These are phyloP conservation scores for Lagocephalus sceleratus DNA, from an alignment of 2,797 vertebrate species.

Conservation along the genomic window DNA sequence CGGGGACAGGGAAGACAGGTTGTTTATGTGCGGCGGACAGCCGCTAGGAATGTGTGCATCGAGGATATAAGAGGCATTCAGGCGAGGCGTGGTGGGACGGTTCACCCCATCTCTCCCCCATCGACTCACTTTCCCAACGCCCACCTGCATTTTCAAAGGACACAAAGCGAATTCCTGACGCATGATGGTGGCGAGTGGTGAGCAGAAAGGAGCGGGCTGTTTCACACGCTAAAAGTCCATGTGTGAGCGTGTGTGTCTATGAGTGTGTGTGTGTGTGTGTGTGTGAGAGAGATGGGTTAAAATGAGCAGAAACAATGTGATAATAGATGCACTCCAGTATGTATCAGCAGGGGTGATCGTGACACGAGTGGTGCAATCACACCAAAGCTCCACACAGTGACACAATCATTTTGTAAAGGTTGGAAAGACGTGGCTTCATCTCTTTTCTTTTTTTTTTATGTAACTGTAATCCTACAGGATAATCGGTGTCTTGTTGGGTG, in stretches of 20 bases:
- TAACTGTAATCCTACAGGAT: neutral
- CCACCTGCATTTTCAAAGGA: slow-evolving; percentile 58
- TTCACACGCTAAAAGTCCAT: slow-evolving; percentile 19
- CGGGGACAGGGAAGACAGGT: slow-evolving; percentile 4
- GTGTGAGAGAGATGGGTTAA: slow-evolving; percentile 6
- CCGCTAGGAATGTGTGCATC: slow-evolving; percentile 29
- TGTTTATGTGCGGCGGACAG: slow-evolving; percentile 42
- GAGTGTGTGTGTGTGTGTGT: no score
- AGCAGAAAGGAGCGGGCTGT: slow-evolving; percentile 17
- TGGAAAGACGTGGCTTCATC: neutral
- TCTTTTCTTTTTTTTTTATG: no score
- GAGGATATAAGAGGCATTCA: slow-evolving; percentile 55
- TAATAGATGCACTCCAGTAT: slow-evolving; percentile 12
- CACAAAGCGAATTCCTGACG: slow-evolving; percentile 25
- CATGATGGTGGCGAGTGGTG: slow-evolving; percentile 27
- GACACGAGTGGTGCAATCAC: slow-evolving; percentile 19
- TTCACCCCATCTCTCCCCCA: slow-evolving; percentile 43
- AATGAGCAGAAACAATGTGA: slow-evolving; percentile 29
- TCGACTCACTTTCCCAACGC: slow-evolving; percentile 35
- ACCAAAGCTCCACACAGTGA: slow-evolving; percentile 15
- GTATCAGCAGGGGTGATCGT: slow-evolving; percentile 26
- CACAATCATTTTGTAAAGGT: slow-evolving; percentile 4
- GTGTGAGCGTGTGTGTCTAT: neutral
- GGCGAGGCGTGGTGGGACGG: slow-evolving; percentile 55
- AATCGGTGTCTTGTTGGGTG: slow-evolving; percentile 1